phyloP scores from a whole-genome alignment of 1,140 invertebrate genomes.

The Scaptomyza pallida region DNA sequence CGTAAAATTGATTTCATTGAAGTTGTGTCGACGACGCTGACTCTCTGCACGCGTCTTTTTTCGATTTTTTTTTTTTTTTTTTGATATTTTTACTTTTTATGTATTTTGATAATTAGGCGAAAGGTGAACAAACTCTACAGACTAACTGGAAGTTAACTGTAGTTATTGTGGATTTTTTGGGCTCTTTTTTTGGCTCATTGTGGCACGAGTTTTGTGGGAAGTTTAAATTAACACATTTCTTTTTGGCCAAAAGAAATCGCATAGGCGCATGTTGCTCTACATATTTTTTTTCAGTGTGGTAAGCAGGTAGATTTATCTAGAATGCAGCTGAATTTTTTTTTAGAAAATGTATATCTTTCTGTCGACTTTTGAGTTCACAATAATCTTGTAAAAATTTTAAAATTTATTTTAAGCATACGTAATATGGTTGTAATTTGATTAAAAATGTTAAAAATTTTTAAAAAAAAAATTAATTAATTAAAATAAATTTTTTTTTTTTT shows the following conservation, averaged over 20 bases:
- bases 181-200: slow-evolving; percentile 10
- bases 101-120: slow-evolving; percentile 82
- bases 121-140: slow-evolving; percentile 73
- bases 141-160: slow-evolving; percentile 47
- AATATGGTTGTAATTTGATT: too few species aligned
- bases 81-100: slow-evolving; percentile 48
- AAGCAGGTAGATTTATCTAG: too few species aligned
- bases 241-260: slow-evolving; percentile 71
- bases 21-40: slow-evolving; percentile 62
- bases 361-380: too few species aligned
- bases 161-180: slow-evolving; percentile 22
- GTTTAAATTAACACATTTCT: slow-evolving; percentile 65
- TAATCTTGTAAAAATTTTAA: too few species aligned
- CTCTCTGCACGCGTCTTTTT: slow-evolving; percentile 57
- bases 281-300: slow-evolving; percentile 18
- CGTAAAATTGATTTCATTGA: slow-evolving; percentile 83
- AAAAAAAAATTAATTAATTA: too few species aligned
- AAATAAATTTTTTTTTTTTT: too few species aligned
- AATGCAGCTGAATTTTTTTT: too few species aligned
- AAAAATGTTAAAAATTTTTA: too few species aligned
- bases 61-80: slow-evolving; percentile 8
- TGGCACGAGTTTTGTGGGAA: slow-evolving; percentile 32
- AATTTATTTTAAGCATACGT: too few species aligned
- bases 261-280: not conserved
- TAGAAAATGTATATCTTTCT: too few species aligned